phyloP scores from a whole-genome alignment of 2,113 vertebrate species.

The Pterocles orientalis region DNA sequence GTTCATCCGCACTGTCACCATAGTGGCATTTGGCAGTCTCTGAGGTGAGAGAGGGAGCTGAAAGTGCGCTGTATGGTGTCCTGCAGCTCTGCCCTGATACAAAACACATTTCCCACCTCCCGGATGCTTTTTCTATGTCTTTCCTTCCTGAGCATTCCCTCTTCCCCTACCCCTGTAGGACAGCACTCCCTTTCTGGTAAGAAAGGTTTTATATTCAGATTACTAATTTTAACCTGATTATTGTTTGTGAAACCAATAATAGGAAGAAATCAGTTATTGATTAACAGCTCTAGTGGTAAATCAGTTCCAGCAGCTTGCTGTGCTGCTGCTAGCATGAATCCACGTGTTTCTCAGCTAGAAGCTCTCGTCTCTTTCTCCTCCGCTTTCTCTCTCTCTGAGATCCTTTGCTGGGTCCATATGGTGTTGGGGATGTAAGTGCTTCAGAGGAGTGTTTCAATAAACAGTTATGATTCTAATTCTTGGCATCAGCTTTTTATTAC shows the following conservation, averaged over 20 bases:
- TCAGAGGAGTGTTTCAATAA: slow-evolving; percentile 13
- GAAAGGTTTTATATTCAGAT: not conserved
- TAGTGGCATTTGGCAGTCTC: slow-evolving; percentile 20
- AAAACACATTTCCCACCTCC: slow-evolving; percentile 31
- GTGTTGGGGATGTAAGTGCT: not conserved
- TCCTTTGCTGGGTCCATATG: slow-evolving; percentile 40
- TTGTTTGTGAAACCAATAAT: slow-evolving; percentile 29
- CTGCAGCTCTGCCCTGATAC: not conserved
- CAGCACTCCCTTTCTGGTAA: not conserved
- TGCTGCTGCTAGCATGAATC: slow-evolving; percentile 41
- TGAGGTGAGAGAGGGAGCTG: slow-evolving; percentile 7
- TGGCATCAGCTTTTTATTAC: slow-evolving; percentile 46
- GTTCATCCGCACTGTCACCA: not conserved
- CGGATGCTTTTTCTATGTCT: not conserved
- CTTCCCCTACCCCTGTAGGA: not conserved
- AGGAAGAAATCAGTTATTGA: slow-evolving; percentile 28
- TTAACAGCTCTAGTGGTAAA: slow-evolving; percentile 38
- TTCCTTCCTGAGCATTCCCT: not conserved
- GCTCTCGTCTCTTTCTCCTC: not conserved
- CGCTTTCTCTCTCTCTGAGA: not conserved
- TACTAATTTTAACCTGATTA: slow-evolving; percentile 52
- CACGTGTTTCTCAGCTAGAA: slow-evolving; percentile 56
- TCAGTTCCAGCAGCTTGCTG: slow-evolving; percentile 47
- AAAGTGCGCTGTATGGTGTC: not conserved
- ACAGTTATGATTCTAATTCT: slow-evolving; percentile 42